Base-by-base conservation (phyloP, 2,797 vertebrate species). In the Ptychadena robeensis region DNA sequence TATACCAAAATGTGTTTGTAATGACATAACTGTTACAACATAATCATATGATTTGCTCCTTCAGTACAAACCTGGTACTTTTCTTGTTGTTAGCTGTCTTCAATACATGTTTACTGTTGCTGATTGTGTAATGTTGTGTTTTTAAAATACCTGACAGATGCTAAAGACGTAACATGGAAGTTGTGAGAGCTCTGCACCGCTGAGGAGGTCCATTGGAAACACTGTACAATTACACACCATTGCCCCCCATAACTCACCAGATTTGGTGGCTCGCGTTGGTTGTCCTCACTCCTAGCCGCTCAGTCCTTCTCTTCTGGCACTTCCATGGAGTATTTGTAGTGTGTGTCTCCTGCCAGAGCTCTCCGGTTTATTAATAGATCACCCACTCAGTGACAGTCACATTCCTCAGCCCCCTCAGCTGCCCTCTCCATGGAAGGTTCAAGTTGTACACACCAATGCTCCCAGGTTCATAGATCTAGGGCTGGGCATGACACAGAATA, bases 311-410 rank as follows among this genome's bases (percentile, higher is more conserved):
- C 59, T 38, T 3, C 25, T 66, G 40, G 69, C 35, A 63, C 70
- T 79, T 67, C n/a, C n/a, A 12, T 35, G 69, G 48, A 63, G 71
- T 80, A 80, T 85, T 80, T 80, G 37, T 73, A 84, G 53, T 80
- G 59, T 40, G 53, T 69, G 27, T 69, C 64, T 79, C 71, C 30
- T 38, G 71, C 53, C 31, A 74, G 12, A 80, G 57, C 40, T 63
- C 67, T 4, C 71, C 25, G 77, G 78, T 30, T 85, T 85, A 85
- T 80, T 80, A 85, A 85, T 85, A 85, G 82, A 61, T 73, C 53
- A 9, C 31, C 77, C 78, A 75, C 64, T 80, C 37, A 31, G 27
- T 75, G 78, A 30, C 77, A 28, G 77, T 18, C 64, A 80, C 82
- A 85, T 85, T 85, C 82, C 78, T 70, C 37, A n/a, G 37, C 30